Evolutionary conservation across 2,797 vertebrate genomes (phyloP), one percentile per base, ranked within the genome.

Genomic region (Graptemys geographica): DNA sequence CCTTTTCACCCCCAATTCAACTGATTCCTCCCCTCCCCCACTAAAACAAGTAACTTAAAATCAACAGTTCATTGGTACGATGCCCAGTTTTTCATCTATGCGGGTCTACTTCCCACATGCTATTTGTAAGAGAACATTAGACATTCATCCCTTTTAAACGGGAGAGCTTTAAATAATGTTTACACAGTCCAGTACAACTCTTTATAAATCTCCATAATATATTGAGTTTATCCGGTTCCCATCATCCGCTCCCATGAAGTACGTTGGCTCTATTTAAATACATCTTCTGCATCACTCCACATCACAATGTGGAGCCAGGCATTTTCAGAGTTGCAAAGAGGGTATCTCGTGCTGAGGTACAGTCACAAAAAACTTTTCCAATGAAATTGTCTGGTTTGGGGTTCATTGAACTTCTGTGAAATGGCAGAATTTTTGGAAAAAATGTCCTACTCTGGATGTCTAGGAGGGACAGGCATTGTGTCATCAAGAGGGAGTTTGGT

Each of bases 231-330:
- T 92, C 96, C 93, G 37, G 1, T 94, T 92, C 90, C 93, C 94
- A 96, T 96, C 95, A 94, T 37, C 83, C 4, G 0, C 93, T 97
- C 84, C 89, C 16, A 62, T 62, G 53, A 51, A 93, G 82, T 84
- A 53, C 56, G 87, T 79, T 88, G 88, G 93, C 88, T 84, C 94
- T 95, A 92, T 90, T 95, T 92, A 96, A 96, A 96, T 95, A 79
- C 93, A 47, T 53, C 81, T 96, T 69, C 94, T 92, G 93, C 95
- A 95, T 91, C 94, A 90, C 94, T 93, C 80, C 1, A 37, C 86
- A 16, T 85, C 13, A 78, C 92, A 90, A 91, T 28, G 92, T 87
- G 94, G 65, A 96, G 89, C 91, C 95, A 94, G 80, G 62, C 78
- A 90, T 86, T 91, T 90, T 78, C 93, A 80, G 92, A 33, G 91